These are phyloP conservation scores for Suncus etruscus DNA, from an alignment of 2,113 vertebrate species.

Conservation along the genomic window DNA sequence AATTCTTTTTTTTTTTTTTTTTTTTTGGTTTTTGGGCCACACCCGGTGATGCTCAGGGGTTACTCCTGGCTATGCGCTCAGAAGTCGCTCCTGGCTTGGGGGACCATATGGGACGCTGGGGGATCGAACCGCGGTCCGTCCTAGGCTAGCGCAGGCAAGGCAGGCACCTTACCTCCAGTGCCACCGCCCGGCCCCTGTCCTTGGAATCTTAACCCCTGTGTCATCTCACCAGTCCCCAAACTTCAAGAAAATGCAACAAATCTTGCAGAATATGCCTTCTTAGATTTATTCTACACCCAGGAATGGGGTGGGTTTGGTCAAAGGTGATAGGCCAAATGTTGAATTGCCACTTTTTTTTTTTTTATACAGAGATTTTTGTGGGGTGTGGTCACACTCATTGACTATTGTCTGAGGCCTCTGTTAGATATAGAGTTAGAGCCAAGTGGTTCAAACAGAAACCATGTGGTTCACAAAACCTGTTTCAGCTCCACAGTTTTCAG, in stretches of 20 bases:
- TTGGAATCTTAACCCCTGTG: no score
- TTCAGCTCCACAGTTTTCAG: not conserved
- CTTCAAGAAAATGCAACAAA: slow-evolving; percentile 6
- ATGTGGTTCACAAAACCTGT: not conserved
- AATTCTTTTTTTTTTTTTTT: no score
- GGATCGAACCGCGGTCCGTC: no score
- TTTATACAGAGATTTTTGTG: not conserved
- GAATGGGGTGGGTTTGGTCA: not conserved
- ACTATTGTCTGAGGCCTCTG: no score
- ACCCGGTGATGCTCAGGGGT: no score
- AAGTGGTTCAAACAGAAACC: not conserved
- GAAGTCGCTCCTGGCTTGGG: no score
- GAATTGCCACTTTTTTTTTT: not conserved
- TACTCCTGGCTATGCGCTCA: no score
- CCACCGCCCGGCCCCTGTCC: not conserved
- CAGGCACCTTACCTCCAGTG: no score
- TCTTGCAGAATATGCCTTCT: not conserved
- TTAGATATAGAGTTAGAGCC: not conserved
- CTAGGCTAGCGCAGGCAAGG: no score
- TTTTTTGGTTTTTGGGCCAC: no score
- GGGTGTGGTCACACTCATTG: no score
- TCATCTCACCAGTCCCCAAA: not conserved
- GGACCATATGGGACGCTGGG: no score
- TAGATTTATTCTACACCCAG: not conserved
- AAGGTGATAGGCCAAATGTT: not conserved